Conservation (phyloP, 37 sponge, comb jelly and placozoan genomes). For the Theonella swinhoei region DNA sequence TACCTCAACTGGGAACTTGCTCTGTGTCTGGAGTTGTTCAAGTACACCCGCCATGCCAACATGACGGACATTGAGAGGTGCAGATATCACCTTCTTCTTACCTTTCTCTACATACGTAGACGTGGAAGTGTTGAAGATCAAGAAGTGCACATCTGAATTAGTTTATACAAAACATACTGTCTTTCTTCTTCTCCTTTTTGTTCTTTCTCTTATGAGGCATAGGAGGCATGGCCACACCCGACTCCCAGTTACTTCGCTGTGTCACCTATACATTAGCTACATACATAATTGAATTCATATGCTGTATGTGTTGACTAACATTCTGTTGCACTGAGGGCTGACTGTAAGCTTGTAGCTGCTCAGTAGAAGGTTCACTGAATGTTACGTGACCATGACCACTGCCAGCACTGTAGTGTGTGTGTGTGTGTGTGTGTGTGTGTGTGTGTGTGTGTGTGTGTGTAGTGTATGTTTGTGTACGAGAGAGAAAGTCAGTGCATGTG, state of each 20-base stretch:
- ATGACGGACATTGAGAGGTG: slow-evolving; percentile 19
- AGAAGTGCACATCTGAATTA: neutral
- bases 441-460: slow-evolving; percentile 34
- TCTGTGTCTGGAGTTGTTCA: neutral
- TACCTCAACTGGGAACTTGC: slow-evolving; percentile 10
- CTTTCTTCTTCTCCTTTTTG: neutral
- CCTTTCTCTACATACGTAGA: neutral
- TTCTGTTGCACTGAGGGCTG: too few relatives aligned
- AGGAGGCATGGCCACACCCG: slow-evolving; percentile 1
- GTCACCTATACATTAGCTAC: too few relatives aligned
- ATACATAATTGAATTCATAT: too few relatives aligned
- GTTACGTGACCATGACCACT: too few relatives aligned
- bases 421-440: slow-evolving; percentile 36
- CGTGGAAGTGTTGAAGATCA: neutral
- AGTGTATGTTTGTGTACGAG: neutral
- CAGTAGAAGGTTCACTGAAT: too few relatives aligned
- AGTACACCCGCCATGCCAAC: neutral
- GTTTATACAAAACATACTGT: neutral
- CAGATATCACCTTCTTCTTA: neutral
- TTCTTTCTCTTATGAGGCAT: neutral
- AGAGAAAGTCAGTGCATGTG: neutral
- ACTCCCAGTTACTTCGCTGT: too few relatives aligned
- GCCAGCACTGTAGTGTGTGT: too few relatives aligned
- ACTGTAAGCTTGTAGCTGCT: too few relatives aligned
- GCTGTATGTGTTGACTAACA: too few relatives aligned